Conservation (phyloP, 2,888 invertebrate species). For the Argyresthia goedartella region DNA sequence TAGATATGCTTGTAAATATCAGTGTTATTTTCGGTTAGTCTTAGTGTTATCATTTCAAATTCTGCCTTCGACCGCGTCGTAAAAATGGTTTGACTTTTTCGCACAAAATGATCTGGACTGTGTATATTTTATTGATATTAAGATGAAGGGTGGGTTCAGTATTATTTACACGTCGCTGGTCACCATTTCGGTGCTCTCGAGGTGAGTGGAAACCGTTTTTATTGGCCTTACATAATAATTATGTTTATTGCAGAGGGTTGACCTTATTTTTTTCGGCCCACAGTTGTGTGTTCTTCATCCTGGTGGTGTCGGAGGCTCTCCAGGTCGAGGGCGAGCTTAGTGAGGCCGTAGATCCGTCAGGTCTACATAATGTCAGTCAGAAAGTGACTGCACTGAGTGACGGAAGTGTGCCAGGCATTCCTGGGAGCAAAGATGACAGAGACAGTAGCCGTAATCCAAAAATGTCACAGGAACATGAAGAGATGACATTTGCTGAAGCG, state of each 20-base stretch:
- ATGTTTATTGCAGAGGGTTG: not conserved
- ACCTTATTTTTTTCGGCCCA: conserved; percentile 22
- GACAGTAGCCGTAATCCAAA: no score
- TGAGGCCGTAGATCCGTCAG: conserved; percentile 45
- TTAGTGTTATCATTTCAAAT: not conserved
- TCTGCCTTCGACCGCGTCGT: conserved; percentile 24
- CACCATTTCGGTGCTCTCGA: conserved; percentile 71
- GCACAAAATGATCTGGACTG: conserved; percentile 54
- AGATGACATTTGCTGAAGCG: conserved; percentile 63
- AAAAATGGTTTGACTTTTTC: conserved; percentile 35
- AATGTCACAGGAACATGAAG: conserved; percentile 25
- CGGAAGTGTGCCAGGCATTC: not conserved
- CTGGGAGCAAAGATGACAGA: no score
- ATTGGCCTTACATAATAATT: conserved; percentile 4
- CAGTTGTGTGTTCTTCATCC: conserved; percentile 72
- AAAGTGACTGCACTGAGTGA: conserved; percentile 24
- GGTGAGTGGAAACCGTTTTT: conserved; percentile 37
- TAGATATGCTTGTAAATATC: no score
- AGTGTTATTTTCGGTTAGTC: not conserved
- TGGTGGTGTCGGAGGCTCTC: conserved; percentile 71
- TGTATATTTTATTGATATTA: conserved; percentile 60
- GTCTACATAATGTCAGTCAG: conserved; percentile 54
- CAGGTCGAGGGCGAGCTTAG: conserved; percentile 36
- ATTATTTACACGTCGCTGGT: conserved; percentile 72
- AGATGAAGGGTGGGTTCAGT: conserved; percentile 74